Conservation (phyloP, 2,888 invertebrate genomes). For the Agrotis exclamationis region DNA sequence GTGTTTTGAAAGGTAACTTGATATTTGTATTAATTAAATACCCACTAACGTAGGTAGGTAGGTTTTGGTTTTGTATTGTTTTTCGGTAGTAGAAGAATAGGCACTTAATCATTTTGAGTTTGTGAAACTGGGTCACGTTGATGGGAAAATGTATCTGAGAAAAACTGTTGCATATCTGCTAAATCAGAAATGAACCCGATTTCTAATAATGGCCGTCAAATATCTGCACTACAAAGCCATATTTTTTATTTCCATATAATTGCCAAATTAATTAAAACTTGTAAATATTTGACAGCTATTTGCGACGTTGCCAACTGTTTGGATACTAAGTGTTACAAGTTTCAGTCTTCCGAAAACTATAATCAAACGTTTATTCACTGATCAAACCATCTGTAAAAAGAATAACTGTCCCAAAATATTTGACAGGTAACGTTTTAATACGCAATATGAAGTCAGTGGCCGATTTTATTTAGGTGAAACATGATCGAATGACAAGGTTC, state of each 20-base stretch:
- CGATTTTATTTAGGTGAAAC: slow-evolving; percentile 21
- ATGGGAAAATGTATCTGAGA: not conserved
- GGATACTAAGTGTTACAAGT: no score
- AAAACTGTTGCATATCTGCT: not conserved
- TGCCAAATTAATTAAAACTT: no score
- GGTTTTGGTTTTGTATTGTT: not conserved
- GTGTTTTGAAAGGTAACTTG: slow-evolving; percentile 21
- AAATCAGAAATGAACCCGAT: not conserved
- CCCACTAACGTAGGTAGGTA: no score
- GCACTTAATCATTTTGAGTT: not conserved
- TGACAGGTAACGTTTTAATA: slow-evolving; percentile 49
- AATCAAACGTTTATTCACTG: slow-evolving; percentile 5
- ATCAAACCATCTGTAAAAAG: slow-evolving; percentile 15
- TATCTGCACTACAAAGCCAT: no score
- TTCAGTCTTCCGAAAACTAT: not conserved
- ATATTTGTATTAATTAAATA: slow-evolving; percentile 17
- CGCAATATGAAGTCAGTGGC: slow-evolving; percentile 10
- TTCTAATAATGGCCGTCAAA: no score
- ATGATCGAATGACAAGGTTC: not conserved
- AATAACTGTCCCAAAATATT: slow-evolving; percentile 24
- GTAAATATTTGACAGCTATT: no score
- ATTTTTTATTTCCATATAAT: no score
- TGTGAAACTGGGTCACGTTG: not conserved
- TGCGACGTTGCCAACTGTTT: no score
- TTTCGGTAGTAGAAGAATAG: not conserved